Base-by-base conservation (phyloP, 2,797 vertebrate genomes). In the Enteromius mattozi region DNA sequence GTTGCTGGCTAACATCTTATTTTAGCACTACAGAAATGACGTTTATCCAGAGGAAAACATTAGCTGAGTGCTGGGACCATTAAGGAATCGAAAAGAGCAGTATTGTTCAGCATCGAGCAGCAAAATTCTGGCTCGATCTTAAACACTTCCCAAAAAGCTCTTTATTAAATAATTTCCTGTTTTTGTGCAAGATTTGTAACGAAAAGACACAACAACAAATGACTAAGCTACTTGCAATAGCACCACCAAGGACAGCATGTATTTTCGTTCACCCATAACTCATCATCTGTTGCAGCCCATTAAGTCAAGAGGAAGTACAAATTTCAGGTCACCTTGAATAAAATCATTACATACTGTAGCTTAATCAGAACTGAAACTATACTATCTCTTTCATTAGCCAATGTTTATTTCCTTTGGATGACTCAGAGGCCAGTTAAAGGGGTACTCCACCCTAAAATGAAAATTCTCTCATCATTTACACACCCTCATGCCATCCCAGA, bases 1-100 rank as follows among this genome's bases (percentile, higher is more conserved):
- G 70, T 33, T 82, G 70, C 70, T 47, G 27, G 12, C 42, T 49
- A 40, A 63, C 42, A 63, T 54, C 42, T 35, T 61, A 75, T 75
- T 75, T 24, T 66, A 82, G 71, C 6, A 40, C n/a, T 76, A 21
- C 49, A 51, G 59, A 37, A 66, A 66, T 74, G 5, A 3, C 2
- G 30, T 49, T 68, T 65, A 82, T 56, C 9, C 40, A 30, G 19
- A 49, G 27, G 19, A 49, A 40, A 5, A 35, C 21, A 9, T 74
- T n/a, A 66, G 21, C 56, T 51, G 21, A 51, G 42, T 76, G 45
- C 21, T 68, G 59, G 30, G 19, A 49, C 16, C 13, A 72, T 61
- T 16, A 63, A 72, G 12, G 33, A 35, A 35, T 27, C 4, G 24
- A 82, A 74, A 33, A 72, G 14, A 14, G 21, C 9, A 35, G 21